Evolutionary conservation across 1,140 invertebrate genomes (phyloP), one percentile per base, ranked within the genome.

Genomic region (Ruditapes philippinarum): DNA sequence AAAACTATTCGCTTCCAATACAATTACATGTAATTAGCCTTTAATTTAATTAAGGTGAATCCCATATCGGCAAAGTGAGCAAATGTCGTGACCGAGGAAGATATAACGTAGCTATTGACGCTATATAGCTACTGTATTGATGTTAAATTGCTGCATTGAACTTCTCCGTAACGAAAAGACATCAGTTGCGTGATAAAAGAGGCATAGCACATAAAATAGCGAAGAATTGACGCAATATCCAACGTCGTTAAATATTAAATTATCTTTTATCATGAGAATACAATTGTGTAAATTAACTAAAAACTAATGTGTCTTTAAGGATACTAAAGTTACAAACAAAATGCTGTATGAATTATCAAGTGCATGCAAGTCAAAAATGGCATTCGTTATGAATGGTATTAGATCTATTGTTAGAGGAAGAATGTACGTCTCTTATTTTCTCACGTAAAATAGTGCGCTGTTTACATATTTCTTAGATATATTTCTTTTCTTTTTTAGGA

Each of bases 11-110:
- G 36, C 65, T 70, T 84, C 82, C 60, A 84, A 54, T 51, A 54
- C 82, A 73, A 84, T 84, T 84, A 84, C 28, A 22, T 11, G 42
- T 70, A 84, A 84, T 84, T 84, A 84, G 82, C 82, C 82, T 73
- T 42, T 73, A 84, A 84, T 84, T 70, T 84, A 70, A 84, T 84
- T 84, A 84, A 45, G 49, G 45, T 33, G 45, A 74, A 51, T 54
- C 42, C 25, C 82, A 73, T 70, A 65, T 31, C 40, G 33, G 49
- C 25, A 36, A 45, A 73, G 28, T 54, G 82, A 68, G 65, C 49
- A 49, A 74, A 84, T 84, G 82, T 73, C 82, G 82, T 84, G 82
- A 84, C 82, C 28, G 14, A 28, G 40, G 60, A 68, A 49, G 60
- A 82, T 82, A 82, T 38, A 54, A 54, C 38, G 38, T 28, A 14